A percentile compares a stretch with the other conserved stretches of the same genome.
Conservation (phyloP, 2,797 vertebrate species). For the Otus scops region DNA sequence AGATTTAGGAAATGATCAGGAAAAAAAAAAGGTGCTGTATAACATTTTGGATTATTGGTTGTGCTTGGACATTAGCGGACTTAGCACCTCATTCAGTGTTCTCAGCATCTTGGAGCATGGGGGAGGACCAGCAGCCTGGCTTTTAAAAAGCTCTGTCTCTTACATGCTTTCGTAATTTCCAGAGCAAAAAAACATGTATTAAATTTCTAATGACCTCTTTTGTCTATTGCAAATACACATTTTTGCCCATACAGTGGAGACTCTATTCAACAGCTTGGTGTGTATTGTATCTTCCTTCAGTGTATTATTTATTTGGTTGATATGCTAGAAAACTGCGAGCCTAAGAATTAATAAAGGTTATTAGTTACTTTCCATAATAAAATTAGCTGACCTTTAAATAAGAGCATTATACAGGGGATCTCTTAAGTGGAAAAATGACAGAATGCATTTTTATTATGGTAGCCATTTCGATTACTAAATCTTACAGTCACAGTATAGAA, state of each 20-base stretch:
- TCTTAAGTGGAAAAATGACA: slow-evolving; percentile 40
- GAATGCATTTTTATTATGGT: slow-evolving; percentile 33
- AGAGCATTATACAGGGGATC: slow-evolving; percentile 6
- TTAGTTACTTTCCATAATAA: slow-evolving; percentile 56
- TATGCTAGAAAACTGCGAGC: background rate
- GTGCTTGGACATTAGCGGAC: background rate
- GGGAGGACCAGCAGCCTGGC: background rate
- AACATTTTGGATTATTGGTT: background rate
- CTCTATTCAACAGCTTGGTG: background rate
- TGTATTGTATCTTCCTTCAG: background rate
- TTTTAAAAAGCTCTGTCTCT: background rate
- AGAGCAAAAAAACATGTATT: background rate
- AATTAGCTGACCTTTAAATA: slow-evolving; percentile 63
- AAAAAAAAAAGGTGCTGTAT: background rate
- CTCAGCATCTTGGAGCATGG: background rate
- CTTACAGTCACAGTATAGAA: background rate
- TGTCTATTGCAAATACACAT: background rate
- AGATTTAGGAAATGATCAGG: background rate
- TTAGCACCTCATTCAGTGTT: background rate
- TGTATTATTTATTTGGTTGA: slow-evolving; percentile 17
- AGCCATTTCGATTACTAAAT: background rate
- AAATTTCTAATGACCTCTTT: slow-evolving; percentile 2
- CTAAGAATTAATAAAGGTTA: slow-evolving; percentile 48
- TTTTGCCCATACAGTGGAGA: background rate
- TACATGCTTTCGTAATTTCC: background rate